Conservation (phyloP, 1,140 invertebrate genomes). For the Pristionchus pacificus region DNA sequence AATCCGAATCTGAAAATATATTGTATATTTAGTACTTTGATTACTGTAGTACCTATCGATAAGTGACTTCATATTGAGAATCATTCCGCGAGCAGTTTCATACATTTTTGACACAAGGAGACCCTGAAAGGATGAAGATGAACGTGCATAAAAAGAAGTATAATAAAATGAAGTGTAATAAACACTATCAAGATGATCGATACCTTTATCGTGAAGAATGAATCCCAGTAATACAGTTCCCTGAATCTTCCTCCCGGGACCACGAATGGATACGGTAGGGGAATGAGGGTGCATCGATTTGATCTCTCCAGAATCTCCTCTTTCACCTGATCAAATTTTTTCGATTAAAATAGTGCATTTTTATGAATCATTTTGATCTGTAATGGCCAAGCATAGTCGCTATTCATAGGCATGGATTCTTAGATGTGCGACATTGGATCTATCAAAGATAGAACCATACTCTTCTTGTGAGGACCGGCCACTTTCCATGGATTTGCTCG, state of each 20-base stretch:
- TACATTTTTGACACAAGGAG: conserved; percentile 78
- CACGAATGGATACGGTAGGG: conserved; percentile 81
- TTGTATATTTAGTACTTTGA: conserved; percentile 10
- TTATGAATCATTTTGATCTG: conserved; percentile 69
- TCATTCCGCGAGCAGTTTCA: conserved; percentile 75
- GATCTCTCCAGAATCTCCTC: conserved; percentile 70
- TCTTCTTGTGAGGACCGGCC: conserved; percentile 24
- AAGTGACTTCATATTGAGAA: conserved; percentile 59
- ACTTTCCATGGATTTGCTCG: conserved; percentile 10
- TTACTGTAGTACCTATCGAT: conserved; percentile 37
- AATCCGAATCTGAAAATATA: conserved; percentile 64
- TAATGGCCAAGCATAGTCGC: conserved; percentile 72
- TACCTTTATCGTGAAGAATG: conserved; percentile 86
- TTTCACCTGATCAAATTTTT: conserved; percentile 60
- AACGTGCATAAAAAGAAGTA: too few species aligned
- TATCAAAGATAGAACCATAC: conserved; percentile 30
- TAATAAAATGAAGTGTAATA: too few species aligned
- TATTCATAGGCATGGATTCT: conserved; percentile 58
- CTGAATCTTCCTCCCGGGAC: conserved; percentile 83
- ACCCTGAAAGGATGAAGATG: too few species aligned
- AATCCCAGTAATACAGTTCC: conserved; percentile 85
- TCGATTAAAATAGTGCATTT: background rate
- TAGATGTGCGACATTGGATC: conserved; percentile 69
- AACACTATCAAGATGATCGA: too few species aligned
- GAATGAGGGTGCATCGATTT: conserved; percentile 74